Evolutionary conservation across 2,888 invertebrate genomes (phyloP), one percentile per base, ranked within the genome.

Genomic region (Scaptomyza caliginosa): DNA sequence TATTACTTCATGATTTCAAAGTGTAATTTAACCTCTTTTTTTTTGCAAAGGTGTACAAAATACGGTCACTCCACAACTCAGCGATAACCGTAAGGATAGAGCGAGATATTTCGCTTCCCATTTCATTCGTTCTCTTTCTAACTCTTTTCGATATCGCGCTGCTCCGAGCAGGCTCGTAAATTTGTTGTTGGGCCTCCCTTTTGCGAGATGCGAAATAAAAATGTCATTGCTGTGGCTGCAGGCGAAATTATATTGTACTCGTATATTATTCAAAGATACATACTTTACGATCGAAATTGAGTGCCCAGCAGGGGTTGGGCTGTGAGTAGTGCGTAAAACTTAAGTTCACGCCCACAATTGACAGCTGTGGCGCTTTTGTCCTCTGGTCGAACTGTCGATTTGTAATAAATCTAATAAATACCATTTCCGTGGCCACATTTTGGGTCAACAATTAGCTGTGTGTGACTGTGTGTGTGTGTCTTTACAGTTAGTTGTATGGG

Each of bases 351-450:
- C 42, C 42, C 24, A 39, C 42, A 42, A 19, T 17, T 26, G 26
- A 23, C 16, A 11, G 23, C 26, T 17, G 28, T 46, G 46, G 46
- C 46, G 46, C 46, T 32, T 46, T 46, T 30, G 52, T 45, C 24
- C 17, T n/a, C 10, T 45, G 32, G 39, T n/a, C 56, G 46, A 45
- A n/a, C 8, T 49, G 50, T 28, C 68, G 71, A 58, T n/a, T 28
- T 8, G 45, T 30, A 45, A 28, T 64, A 86, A 84, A 84, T 88
- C 84, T 84, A 85, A 85, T 86, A 72, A 84, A 84, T 60, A 74
- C 51, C 63, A 73, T 78, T 67, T 77, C 57, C 54, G 38, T 65
- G 81, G 60, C 63, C 81, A 8, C 13, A 59, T 32, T 60, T 56
- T 45, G 46, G 64, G 77, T 88, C 88, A 83, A 77, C 88, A 83